A percentile compares a stretch with the other conserved stretches of the same genome.
Conservation (phyloP, 2,113 vertebrate species). For the Macroglossus sobrinus region DNA sequence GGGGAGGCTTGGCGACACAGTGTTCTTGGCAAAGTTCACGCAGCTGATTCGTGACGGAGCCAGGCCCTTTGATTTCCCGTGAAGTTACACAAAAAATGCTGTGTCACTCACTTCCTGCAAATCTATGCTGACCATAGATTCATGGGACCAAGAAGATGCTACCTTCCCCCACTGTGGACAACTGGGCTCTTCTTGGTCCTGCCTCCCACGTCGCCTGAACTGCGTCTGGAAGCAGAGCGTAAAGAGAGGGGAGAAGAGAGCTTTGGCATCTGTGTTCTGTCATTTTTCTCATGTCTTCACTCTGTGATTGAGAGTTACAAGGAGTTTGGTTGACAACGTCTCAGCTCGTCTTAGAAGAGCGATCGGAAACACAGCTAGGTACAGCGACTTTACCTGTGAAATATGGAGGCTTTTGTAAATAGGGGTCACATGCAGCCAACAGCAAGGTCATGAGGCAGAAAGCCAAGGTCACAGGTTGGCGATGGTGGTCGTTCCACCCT, state of each 20-base stretch:
- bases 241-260: not conserved
- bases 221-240: not conserved
- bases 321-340: not conserved
- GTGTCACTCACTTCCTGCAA: not conserved
- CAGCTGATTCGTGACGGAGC: not conserved
- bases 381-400: not conserved
- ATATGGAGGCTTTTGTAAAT: not conserved
- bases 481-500: not conserved
- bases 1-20: not conserved
- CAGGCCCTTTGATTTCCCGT: not conserved
- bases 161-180: not conserved
- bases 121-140: not conserved
- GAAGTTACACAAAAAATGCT: conserved; percentile 38
- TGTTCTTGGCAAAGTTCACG: not conserved
- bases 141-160: not conserved
- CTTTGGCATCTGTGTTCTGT: not conserved
- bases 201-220: not conserved
- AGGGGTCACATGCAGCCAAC: not conserved
- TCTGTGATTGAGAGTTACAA: not conserved
- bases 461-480: not conserved
- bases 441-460: not conserved
- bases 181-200: not conserved
- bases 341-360: not conserved
- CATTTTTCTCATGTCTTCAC: not conserved
- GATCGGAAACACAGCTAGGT: not conserved